Evolutionary conservation across 2,888 invertebrate genomes (phyloP).

Genomic region (Drosophila flavopinicola): DNA sequence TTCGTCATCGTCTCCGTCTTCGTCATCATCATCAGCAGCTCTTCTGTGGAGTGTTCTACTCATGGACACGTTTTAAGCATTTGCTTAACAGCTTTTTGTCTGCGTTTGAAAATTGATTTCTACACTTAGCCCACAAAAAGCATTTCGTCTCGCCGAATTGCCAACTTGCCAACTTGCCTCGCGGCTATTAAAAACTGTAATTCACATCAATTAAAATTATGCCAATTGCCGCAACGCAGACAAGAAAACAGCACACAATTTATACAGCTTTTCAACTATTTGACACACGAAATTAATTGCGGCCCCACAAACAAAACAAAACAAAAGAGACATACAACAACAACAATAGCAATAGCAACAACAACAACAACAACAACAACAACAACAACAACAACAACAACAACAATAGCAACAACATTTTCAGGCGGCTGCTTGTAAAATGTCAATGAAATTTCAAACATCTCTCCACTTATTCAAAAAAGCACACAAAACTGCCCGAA

Average conservation of each 20-base stretch:
- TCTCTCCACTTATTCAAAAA: constrained; percentile 20
- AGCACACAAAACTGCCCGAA: constrained; percentile 3
- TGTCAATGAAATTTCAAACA: constrained; percentile 33
- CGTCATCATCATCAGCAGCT: background rate
- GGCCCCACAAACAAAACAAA: constrained; percentile 23
- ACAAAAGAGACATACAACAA: no score
- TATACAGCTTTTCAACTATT: constrained; percentile 28
- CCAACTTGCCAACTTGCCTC: constrained; percentile 10
- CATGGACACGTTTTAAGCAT: constrained; percentile 61
- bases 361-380: background rate
- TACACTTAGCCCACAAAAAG: constrained; percentile 52
- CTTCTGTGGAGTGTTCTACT: constrained; percentile 54
- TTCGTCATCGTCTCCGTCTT: constrained; percentile 1
- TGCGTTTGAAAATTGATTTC: constrained; percentile 44
- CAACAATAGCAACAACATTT: background rate
- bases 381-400: constrained; percentile 29
- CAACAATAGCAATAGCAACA: constrained; percentile 25
- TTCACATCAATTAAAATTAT: constrained; percentile 59
- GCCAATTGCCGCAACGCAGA: constrained; percentile 42
- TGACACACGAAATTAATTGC: constrained; percentile 49
- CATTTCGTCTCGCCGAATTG: constrained; percentile 33
- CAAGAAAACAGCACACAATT: constrained; percentile 19
- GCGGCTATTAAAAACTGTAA: constrained; percentile 31
- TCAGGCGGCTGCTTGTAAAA: constrained; percentile 24
- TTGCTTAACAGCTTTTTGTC: constrained; percentile 56